phyloP scores from a whole-genome alignment of 1,140 invertebrate species.

The Pseudomyrmex cubaensis region DNA sequence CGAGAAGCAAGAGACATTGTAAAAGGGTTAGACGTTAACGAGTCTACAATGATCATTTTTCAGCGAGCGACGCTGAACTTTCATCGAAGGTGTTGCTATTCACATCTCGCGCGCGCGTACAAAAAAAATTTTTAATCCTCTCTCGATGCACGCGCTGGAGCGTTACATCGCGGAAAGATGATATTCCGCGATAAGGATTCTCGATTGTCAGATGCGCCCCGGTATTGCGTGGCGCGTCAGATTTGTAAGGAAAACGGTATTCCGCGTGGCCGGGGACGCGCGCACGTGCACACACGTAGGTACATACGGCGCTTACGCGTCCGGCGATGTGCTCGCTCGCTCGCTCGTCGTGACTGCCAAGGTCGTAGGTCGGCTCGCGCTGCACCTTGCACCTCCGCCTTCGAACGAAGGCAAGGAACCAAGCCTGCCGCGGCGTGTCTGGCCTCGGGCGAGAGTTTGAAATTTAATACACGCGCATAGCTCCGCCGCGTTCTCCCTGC shows the following conservation, averaged over 20 bases:
- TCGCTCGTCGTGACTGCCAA: conserved; percentile 78
- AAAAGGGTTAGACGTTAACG: too few species aligned
- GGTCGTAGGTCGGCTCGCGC: conserved; percentile 77
- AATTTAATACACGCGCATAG: conserved; percentile 80
- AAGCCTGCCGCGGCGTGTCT: conserved; percentile 65
- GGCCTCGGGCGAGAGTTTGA: conserved; percentile 77
- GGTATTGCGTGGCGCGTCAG: conserved; percentile 14
- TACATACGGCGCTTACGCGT: not conserved
- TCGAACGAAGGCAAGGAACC: conserved; percentile 66
- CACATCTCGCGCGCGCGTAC: not conserved
- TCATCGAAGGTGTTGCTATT: too few species aligned
- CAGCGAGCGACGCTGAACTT: too few species aligned
- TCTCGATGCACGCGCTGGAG: not conserved
- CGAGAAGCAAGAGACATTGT: not conserved
- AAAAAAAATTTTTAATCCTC: too few species aligned
- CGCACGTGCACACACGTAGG: not conserved
- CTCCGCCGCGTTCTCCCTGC: conserved; percentile 58
- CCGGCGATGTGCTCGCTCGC: conserved; percentile 36
- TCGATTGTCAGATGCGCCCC: not conserved
- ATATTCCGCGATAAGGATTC: not conserved
- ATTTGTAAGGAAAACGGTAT: conserved; percentile 60
- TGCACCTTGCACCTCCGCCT: conserved; percentile 78
- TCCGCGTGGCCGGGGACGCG: conserved; percentile 23
- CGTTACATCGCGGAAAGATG: not conserved
- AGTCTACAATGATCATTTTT: too few species aligned